These are phyloP conservation scores for Halictus quadricinctus DNA, from an alignment of 2,888 invertebrate genomes.

Conservation along the genomic window DNA sequence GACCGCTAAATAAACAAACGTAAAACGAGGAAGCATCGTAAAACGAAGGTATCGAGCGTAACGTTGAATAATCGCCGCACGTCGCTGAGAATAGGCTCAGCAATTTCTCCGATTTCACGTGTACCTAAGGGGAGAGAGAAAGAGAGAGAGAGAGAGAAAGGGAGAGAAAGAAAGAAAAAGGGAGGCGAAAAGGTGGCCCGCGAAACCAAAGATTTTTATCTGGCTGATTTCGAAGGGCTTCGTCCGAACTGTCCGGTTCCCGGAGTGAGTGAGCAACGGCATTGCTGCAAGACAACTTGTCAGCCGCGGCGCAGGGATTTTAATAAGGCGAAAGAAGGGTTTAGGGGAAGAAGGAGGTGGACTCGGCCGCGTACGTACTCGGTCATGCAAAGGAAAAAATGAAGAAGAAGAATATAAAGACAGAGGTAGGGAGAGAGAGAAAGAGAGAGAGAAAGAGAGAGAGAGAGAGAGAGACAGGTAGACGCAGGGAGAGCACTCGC, in stretches of 20 bases:
- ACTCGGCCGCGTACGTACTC: constrained; percentile 29
- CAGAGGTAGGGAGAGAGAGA: not conserved
- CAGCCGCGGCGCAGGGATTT: constrained; percentile 52
- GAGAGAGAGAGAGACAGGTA: not conserved
- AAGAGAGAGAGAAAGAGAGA: not conserved
- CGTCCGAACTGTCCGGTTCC: constrained; percentile 15
- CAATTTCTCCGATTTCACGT: constrained; percentile 15
- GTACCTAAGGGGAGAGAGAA: not conserved
- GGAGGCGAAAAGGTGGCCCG: not conserved
- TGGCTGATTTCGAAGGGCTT: constrained; percentile 12
- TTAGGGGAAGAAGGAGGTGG: not conserved
- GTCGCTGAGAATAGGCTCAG: not conserved
- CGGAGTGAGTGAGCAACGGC: constrained; percentile 44
- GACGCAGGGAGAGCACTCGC: not conserved
- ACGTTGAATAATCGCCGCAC: constrained; percentile 17
- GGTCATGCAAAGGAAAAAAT: constrained; percentile 40
- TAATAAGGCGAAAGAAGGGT: constrained; percentile 47
- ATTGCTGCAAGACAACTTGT: constrained; percentile 55
- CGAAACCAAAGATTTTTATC: constrained; percentile 23
- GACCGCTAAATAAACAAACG: not conserved
- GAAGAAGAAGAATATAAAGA: constrained; percentile 12
- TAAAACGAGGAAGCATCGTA: not conserved
- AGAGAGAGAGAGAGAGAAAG: not conserved
- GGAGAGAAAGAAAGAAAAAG: not conserved
- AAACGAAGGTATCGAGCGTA: not conserved